Base-by-base conservation (phyloP, 2,113 vertebrate species). In the Proterorhinus semilunaris region DNA sequence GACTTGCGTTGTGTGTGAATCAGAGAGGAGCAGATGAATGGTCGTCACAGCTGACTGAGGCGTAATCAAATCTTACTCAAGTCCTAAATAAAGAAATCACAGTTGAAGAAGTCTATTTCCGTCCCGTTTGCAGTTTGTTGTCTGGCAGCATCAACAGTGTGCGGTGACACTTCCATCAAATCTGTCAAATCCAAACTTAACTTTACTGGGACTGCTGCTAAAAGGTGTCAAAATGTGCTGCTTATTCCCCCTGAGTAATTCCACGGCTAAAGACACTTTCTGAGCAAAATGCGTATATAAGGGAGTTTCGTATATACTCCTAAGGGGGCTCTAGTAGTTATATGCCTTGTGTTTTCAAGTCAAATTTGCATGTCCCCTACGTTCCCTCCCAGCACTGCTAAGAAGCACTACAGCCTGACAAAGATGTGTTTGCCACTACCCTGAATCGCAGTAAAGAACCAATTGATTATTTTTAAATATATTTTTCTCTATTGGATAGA, bases 71-170 rank as follows among this genome's bases (percentile, higher is more conserved):
- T 57, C 54, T 57, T 57, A 36, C 54, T 57, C 21, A 57, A 57
- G 11, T 36, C 21, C 54, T 57, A 57, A 57, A 57, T 57, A 57
- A 57, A 36, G 21, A 57, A 57, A 57, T 57, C 17, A 57, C 54
- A 57, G 9, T 11, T 36, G 54, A 57, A 57, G 54, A 57, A 27
- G 21, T 57, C 21, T 57, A 57, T 57, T 57, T 36, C 10, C 5
- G 21, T 57, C 54, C 54, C 8, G 16, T 8, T 27, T 21, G 9
- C 17, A 57, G 54, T 57, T 57, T 57, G 54, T 57, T 17, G 9
- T 57, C 21, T 57, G 17, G 21, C 54, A 57, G 17, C 21, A 36
- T 16, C 54, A 9, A 11, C 54, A 57, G 54, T 57, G 54, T 57
- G 10, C 10, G 54, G 21, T 57, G 54, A 27, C 54, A 57, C 54